Percentiles rank a stretch among this genome's conserved stretches.
Conservation (phyloP, 1,140 invertebrate genomes). For the Drosophila nasuta region DNA sequence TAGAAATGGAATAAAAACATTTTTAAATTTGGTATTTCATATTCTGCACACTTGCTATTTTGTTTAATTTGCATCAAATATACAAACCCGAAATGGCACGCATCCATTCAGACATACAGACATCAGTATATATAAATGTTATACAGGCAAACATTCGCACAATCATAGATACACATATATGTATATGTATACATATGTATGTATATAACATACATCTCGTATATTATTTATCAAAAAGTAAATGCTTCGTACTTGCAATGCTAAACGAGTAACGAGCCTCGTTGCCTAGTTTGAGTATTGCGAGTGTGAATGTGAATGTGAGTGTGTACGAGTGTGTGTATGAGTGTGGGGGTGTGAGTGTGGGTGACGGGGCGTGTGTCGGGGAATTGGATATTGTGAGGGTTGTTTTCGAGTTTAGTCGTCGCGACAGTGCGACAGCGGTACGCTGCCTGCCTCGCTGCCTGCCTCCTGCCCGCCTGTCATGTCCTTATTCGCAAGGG, state of each 20-base stretch:
- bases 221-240: conserved; percentile 44
- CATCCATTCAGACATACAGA: conserved; percentile 16
- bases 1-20: background rate
- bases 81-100: conserved; percentile 39
- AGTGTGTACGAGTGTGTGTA: conserved; percentile 11
- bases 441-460: background rate
- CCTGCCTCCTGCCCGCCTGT: too few relatives aligned
- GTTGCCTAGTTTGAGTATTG: conserved; percentile 31
- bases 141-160: background rate
- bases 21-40: conserved; percentile 62
- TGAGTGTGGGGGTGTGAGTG: conserved; percentile 21
- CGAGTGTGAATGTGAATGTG: conserved; percentile 9
- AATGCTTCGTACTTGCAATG: conserved; percentile 36
- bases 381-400: background rate
- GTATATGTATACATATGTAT: background rate
- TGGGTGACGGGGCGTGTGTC: conserved; percentile 24
- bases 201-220: background rate
- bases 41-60: conserved; percentile 69
- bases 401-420: conserved; percentile 21
- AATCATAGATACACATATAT: conserved; percentile 8
- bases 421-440: background rate
- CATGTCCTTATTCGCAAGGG: conserved; percentile 29
- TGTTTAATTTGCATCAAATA: conserved; percentile 60
- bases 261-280: conserved; percentile 25
- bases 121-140: background rate